Conservation (phyloP, 1,140 invertebrate species). For the Heliconius melpomene region DNA sequence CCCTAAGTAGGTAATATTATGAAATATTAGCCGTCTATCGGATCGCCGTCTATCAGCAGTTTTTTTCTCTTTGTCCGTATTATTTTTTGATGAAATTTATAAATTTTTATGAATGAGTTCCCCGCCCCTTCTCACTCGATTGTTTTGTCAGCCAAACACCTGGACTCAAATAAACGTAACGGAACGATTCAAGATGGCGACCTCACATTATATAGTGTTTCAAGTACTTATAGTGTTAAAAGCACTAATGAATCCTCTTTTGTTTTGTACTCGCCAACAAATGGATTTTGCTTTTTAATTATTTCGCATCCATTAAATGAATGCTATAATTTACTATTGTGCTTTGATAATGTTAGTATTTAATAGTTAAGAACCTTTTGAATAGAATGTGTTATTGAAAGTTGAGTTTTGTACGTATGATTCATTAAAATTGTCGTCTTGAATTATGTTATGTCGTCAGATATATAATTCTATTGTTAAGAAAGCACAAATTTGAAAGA, state of each 20-base stretch:
- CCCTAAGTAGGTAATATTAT: conserved; percentile 77
- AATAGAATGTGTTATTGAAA: background rate
- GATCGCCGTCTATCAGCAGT: conserved; percentile 52
- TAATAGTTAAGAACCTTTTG: background rate
- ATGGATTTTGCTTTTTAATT: conserved; percentile 23
- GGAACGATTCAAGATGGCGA: conserved; percentile 62
- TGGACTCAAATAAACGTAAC: conserved; percentile 75
- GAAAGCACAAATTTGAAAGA: too few relatives aligned
- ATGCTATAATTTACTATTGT: background rate
- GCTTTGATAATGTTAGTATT: background rate
- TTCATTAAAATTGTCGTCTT: background rate
- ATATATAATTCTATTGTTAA: background rate
- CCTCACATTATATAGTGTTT: conserved; percentile 30
- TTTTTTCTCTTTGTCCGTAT: conserved; percentile 61
- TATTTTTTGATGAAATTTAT: conserved; percentile 71
- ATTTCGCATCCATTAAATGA: background rate
- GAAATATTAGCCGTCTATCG: conserved; percentile 74
- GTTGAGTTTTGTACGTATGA: background rate
- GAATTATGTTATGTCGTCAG: too few relatives aligned
- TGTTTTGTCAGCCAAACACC: conserved; percentile 79
- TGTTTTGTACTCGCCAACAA: conserved; percentile 21
- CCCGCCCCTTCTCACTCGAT: conserved; percentile 70
- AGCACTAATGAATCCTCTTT: conserved; percentile 33
- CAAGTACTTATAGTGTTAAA: conserved; percentile 18
- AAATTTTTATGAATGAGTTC: conserved; percentile 71